These are phyloP conservation scores for Lordiphosa andalusiaca DNA, from an alignment of 2,888 invertebrate genomes.

Conservation along the genomic window DNA sequence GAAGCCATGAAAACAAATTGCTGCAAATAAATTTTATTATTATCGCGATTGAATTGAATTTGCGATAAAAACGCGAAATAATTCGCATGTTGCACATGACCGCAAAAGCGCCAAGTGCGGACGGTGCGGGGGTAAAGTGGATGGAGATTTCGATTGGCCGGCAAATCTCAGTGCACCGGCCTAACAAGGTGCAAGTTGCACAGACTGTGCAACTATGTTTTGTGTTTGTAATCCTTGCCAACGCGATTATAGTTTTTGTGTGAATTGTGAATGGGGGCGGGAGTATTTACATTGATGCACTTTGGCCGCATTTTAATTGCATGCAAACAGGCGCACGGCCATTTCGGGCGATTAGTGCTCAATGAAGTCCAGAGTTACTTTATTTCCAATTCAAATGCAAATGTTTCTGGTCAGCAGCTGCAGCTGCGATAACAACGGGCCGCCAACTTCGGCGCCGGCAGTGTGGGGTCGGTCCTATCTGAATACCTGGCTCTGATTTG, in stretches of 20 bases:
- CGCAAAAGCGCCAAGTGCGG: slow-evolving; percentile 23
- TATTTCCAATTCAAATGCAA: slow-evolving; percentile 61
- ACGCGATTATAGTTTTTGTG: slow-evolving; percentile 58
- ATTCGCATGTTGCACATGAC: slow-evolving; percentile 47
- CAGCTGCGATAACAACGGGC: slow-evolving; percentile 45
- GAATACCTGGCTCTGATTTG: slow-evolving; percentile 42
- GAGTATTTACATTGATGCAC: slow-evolving; percentile 49
- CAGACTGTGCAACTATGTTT: slow-evolving; percentile 26
- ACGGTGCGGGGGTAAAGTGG: neutral
- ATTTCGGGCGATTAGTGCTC: slow-evolving; percentile 48
- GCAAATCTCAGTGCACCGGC: slow-evolving; percentile 38
- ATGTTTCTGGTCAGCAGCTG: slow-evolving; percentile 34
- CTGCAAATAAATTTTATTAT: slow-evolving; percentile 67
- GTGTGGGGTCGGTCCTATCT: slow-evolving; percentile 1
- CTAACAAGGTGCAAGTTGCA: neutral
- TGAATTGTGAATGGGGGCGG: slow-evolving; percentile 44
- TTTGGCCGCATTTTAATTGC: slow-evolving; percentile 64
- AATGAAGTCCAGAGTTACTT: slow-evolving; percentile 56
- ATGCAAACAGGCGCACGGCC: slow-evolving; percentile 39
- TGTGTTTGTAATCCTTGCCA: slow-evolving; percentile 51
- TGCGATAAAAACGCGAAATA: slow-evolving; percentile 63
- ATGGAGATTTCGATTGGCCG: slow-evolving; percentile 18
- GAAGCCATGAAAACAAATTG: slow-evolving; percentile 58
- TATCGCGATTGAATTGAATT: slow-evolving; percentile 66
- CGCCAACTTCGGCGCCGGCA: neutral